Conservation (phyloP, 1,140 invertebrate species). For the Diploscapter pachys region DNA sequence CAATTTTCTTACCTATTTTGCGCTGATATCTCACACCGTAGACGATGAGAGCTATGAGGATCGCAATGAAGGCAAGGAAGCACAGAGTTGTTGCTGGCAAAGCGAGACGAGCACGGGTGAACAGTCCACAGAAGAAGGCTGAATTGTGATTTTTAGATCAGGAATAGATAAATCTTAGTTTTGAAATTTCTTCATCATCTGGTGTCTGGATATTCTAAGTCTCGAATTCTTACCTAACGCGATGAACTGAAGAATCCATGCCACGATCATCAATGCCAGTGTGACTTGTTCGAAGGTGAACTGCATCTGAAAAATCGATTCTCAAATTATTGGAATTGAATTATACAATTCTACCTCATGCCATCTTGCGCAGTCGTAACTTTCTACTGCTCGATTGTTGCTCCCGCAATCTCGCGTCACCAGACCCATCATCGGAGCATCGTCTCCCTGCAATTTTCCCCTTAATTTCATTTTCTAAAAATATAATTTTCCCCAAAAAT, state of each 20-base stretch:
- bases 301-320: not conserved
- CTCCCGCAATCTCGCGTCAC: not conserved
- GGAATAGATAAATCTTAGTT: no score
- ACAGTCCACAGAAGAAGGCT: not conserved
- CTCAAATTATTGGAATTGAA: not conserved
- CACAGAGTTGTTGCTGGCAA: not conserved
- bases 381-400: not conserved
- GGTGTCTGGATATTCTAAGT: no score
- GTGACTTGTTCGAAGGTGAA: conserved; percentile 4
- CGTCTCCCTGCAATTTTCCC: not conserved
- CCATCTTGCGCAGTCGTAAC: not conserved
- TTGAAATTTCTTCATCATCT: no score
- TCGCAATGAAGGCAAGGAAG: not conserved
- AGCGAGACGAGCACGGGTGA: not conserved
- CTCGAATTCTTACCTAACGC: not conserved
- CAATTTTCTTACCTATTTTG: not conserved
- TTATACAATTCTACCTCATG: not conserved
- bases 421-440: not conserved
- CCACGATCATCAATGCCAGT: not conserved
- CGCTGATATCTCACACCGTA: not conserved
- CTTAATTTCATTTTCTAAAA: not conserved
- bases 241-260: not conserved
- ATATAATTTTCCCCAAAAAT: no score
- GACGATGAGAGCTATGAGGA: conserved; percentile 4
- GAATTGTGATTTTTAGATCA: no score